These are phyloP conservation scores for Petrocephalus microphthalmus DNA, from an alignment of 2,113 vertebrate genomes.

Conservation along the genomic window DNA sequence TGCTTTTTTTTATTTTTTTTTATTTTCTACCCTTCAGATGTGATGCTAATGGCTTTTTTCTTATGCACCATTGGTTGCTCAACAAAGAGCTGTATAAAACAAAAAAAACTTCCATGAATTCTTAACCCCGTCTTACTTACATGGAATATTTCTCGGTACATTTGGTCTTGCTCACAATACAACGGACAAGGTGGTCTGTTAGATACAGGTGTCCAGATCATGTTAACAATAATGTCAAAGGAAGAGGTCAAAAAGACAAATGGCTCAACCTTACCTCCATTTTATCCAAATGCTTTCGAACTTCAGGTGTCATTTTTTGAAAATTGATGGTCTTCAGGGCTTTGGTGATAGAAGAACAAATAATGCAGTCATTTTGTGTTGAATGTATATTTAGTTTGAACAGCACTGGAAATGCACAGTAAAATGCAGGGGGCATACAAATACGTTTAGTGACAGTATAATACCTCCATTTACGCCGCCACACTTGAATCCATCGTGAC, in stretches of 20 bases:
- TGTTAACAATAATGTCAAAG: background rate
- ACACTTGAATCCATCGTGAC: conserved; percentile 54
- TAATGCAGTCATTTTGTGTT: background rate
- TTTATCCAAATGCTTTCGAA: conserved; percentile 62
- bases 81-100: background rate
- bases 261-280: conserved; percentile 58
- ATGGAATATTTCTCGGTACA: background rate
- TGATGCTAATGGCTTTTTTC: background rate
- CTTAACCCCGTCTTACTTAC: background rate
- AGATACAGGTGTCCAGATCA: background rate
- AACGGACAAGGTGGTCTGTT: background rate
- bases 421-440: background rate
- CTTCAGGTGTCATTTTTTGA: conserved; percentile 70
- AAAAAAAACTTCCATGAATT: background rate
- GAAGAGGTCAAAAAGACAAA: background rate
- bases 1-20: background rate
- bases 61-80: background rate
- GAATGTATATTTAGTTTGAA: background rate
- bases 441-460: conserved; percentile 1
- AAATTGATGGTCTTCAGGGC: conserved; percentile 80
- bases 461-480: conserved; percentile 79
- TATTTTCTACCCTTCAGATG: background rate
- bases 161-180: background rate
- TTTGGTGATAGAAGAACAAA: conserved; percentile 32
- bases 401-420: background rate